Evolutionary conservation across 2,797 vertebrate species (phyloP), one percentile per base, ranked within the genome.

Genomic region (Nasua narica): DNA sequence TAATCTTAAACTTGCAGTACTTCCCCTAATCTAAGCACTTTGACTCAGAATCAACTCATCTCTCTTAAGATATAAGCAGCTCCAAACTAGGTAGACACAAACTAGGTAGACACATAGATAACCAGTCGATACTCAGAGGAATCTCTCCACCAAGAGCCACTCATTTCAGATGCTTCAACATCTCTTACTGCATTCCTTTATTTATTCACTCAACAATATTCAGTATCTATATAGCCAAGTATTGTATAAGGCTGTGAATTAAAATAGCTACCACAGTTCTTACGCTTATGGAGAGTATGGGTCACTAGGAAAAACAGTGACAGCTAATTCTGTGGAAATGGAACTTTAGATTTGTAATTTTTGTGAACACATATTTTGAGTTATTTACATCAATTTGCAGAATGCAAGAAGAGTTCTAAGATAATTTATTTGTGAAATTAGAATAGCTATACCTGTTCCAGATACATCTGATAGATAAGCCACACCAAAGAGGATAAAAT

Each of bases 381-480:
- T 85, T 43, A 72, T 69, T 88, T 43, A 76, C 2, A 94, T n/a
- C 14, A 87, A 50, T 16, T 46, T 85, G 13, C 19, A 97, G 25
- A 12, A 81, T 65, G 11, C 1, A 79, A 93, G n/a, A 58, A 65
- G 81, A 67, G 2, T 50, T 94, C 35, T 76, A 72, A 60, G 46
- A 56, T 60, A 69, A 92, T 54, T 77, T 95, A 92, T 60, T 72
- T 95, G 67, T 85, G 54, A 92, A 90, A 67, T 52, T 81, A 12
- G 23, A 16, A 50, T 50, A 77, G 9, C 29, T 91, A 69, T 83
- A 83, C 50, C 29, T 62, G 9, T 60, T 94, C 27, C 54, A 86
- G 43, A 86, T 50, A 92, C 8, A 96, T 65, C n/a, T 94, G 70
- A 18, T 76, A 91, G n/a, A 52, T 62, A 37, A 92, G 77, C 4